Evolutionary conservation across 1,140 invertebrate species (phyloP).

Genomic region (Cecropterus lyciades): DNA sequence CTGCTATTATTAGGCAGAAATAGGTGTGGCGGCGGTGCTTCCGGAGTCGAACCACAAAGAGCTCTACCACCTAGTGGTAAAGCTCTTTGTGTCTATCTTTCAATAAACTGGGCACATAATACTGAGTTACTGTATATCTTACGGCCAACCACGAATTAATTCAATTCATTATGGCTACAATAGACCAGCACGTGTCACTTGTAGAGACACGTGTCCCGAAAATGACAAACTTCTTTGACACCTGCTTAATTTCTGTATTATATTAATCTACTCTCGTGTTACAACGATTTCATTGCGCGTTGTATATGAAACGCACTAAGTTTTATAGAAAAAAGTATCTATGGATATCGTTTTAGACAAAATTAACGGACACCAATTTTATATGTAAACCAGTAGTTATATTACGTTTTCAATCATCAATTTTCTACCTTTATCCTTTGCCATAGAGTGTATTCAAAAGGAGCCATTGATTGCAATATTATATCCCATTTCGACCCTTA

Average conservation of each 20-base stretch:
- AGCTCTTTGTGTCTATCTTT: too few relatives aligned
- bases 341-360: too few relatives aligned
- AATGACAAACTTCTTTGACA: conserved; percentile 22
- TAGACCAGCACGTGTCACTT: conserved; percentile 18
- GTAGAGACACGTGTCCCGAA: conserved; percentile 19
- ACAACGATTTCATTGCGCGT: neutral
- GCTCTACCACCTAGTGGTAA: too few relatives aligned
- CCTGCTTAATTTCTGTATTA: conserved; percentile 4
- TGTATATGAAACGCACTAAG: neutral
- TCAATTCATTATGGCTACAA: conserved; percentile 22
- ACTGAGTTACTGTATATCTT: neutral
- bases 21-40: too few relatives aligned
- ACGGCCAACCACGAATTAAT: conserved; percentile 2
- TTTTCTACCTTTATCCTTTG: too few relatives aligned
- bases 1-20: too few relatives aligned
- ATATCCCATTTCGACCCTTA: neutral
- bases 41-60: too few relatives aligned
- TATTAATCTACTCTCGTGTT: neutral
- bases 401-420: too few relatives aligned
- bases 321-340: too few relatives aligned
- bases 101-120: neutral
- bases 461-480: neutral
- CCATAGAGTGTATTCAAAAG: neutral
- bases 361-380: too few relatives aligned
- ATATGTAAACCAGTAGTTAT: too few relatives aligned